Evolutionary conservation across 1,140 invertebrate species (phyloP), one percentile per base, ranked within the genome.

Genomic region (Holotrichia oblita): DNA sequence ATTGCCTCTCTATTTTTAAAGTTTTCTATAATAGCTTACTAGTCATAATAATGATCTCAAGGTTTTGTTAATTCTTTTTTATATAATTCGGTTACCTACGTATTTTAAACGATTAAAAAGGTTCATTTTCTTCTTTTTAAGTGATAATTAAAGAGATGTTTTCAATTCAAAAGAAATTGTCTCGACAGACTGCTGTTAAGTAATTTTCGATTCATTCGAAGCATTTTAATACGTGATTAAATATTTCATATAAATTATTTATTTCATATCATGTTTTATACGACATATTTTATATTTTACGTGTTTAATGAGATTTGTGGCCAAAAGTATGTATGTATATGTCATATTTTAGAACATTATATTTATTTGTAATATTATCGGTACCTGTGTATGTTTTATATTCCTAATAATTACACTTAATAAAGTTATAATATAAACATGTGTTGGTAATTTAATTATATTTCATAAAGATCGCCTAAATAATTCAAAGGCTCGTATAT

Each of bases 41-140:
- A 55, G 48, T 55, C 48, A 55, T 55, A 55, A 55, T 55, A 55
- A 0, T 55, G 48, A 55, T 55, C 48, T 55, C 48, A 55, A 55
- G 14, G 14, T 44, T 44, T 44, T 44, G 4, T 14, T 55, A 6
- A 14, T n/a, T 14, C 14, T 55, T n/a, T 55, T 12, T 55, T 55
- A n/a, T 55, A 55, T 14, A 14, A 48, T 10, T 48, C n/a, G 2
- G 9, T 48, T n/a, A n/a, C 44, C 44, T 48, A 48, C n/a, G 10
- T n/a, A n/a, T 17, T 6, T 6, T 17, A 55, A 6, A 6, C 48
- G 4, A 55, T n/a, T 55, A 55, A 6, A n/a, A n/a, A 55, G 17
- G 0, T 55, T 17, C 48, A 14, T 55, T 14, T n/a, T 55, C 17
- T 1, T 6, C 4, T 44, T 10, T 44, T 44, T 44, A 44, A 9